Conservation (phyloP, 2,113 vertebrate species). For the Phocoena phocoena region DNA sequence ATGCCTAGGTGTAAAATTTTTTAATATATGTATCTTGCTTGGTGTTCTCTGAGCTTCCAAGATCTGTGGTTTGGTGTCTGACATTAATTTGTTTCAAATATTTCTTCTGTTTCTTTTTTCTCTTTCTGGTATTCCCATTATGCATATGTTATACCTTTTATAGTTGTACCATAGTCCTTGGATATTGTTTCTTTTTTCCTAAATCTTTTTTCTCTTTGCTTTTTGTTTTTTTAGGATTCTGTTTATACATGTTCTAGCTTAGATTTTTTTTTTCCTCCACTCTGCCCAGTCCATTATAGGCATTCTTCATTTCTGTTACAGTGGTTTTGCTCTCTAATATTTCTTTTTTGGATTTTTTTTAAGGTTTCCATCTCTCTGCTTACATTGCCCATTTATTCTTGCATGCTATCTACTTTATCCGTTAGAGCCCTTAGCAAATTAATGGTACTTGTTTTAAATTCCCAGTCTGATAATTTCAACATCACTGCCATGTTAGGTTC, state of each 20-base stretch:
- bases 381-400: background rate
- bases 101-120: background rate
- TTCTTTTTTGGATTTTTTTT: background rate
- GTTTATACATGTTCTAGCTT: background rate
- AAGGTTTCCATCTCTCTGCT: background rate
- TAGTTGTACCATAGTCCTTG: background rate
- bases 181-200: background rate
- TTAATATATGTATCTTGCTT: background rate
- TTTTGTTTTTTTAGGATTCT: background rate
- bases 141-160: background rate
- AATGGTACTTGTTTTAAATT: background rate
- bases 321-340: background rate
- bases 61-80: background rate
- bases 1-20: background rate
- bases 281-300: background rate
- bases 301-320: background rate
- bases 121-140: background rate
- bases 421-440: background rate
- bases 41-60: background rate
- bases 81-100: background rate
- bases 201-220: background rate
- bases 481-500: background rate
- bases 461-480: background rate
- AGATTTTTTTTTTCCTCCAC: background rate
- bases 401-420: background rate